phyloP scores from a whole-genome alignment of 2,888 invertebrate genomes.

The Caenorhabditis sulstoni region DNA sequence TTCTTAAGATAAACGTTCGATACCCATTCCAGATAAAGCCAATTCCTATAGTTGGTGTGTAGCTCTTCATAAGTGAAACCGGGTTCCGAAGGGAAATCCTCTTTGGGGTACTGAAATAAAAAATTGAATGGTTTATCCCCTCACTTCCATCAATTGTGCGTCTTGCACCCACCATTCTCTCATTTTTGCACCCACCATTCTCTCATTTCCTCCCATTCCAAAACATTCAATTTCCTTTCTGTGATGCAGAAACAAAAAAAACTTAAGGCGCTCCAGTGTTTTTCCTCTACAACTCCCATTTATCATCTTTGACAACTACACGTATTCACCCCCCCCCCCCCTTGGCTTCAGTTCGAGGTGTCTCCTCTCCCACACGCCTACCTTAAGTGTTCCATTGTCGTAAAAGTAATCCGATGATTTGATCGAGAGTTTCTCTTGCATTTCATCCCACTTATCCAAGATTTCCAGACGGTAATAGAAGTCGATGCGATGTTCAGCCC shows the following conservation, averaged over 20 bases:
- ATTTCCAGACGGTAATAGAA: slow-evolving; percentile 45
- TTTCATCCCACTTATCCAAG: slow-evolving; percentile 31
- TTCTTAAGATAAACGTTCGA: background rate
- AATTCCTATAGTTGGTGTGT: slow-evolving; percentile 40
- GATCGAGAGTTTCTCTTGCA: slow-evolving; percentile 23
- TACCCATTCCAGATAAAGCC: slow-evolving; percentile 58
- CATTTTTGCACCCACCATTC: background rate
- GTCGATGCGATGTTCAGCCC: slow-evolving; percentile 53
- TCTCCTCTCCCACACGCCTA: slow-evolving; percentile 19
- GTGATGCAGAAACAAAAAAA: slow-evolving; percentile 15
- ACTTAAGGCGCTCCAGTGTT: background rate
- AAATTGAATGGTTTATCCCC: background rate
- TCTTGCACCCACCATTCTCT: background rate
- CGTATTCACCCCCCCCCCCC: no score
- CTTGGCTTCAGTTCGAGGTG: no score
- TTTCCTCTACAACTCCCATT: background rate
- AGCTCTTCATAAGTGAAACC: slow-evolving; percentile 51
- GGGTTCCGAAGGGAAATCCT: slow-evolving; percentile 44
- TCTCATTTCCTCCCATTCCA: slow-evolving; percentile 19
- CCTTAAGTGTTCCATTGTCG: slow-evolving; percentile 52
- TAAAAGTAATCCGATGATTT: slow-evolving; percentile 44
- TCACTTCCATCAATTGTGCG: slow-evolving; percentile 1
- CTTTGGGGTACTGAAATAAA: slow-evolving; percentile 35
- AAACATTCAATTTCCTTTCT: slow-evolving; percentile 7
- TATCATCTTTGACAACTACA: slow-evolving; percentile 17